Percentiles rank a stretch among this genome's conserved stretches.
These are phyloP conservation scores for Pachypeltis micranthus DNA, from an alignment of 1,140 invertebrate genomes.

Conservation along the genomic window DNA sequence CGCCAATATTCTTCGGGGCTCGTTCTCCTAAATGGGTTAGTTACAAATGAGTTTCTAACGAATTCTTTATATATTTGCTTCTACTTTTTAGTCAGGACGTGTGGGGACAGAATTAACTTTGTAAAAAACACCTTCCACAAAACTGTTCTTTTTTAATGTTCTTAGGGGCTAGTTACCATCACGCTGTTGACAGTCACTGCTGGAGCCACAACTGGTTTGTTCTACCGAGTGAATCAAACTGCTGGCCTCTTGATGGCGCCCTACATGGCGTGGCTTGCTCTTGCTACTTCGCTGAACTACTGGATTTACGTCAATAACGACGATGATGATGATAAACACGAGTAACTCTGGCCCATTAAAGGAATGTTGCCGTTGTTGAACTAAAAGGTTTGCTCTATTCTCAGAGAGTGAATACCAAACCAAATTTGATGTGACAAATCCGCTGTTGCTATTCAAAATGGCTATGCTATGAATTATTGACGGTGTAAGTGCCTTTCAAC, in stretches of 20 bases:
- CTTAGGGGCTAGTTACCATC: slow-evolving; percentile 59
- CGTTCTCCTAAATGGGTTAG: slow-evolving; percentile 61
- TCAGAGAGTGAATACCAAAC: too few species aligned
- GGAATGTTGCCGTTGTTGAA: too few species aligned
- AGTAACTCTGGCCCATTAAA: too few species aligned
- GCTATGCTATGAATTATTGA: too few species aligned
- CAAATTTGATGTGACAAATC: too few species aligned
- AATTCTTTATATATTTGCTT: not conserved
- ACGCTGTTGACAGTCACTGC: slow-evolving; percentile 48
- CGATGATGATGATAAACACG: too few species aligned
- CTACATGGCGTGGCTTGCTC: slow-evolving; percentile 61
- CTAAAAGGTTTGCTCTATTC: too few species aligned
- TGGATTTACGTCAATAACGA: slow-evolving; percentile 52
- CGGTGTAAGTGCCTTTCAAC: too few species aligned
- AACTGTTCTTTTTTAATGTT: not conserved
- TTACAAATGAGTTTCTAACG: not conserved
- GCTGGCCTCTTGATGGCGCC: slow-evolving; percentile 65
- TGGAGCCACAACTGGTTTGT: slow-evolving; percentile 47
- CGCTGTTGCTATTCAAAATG: too few species aligned
- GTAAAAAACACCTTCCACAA: not conserved
- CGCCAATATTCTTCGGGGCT: slow-evolving; percentile 69
- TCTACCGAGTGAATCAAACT: slow-evolving; percentile 51
- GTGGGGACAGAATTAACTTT: not conserved
- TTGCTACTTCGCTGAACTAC: slow-evolving; percentile 54
- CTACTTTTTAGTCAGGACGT: not conserved